Base-by-base conservation (phyloP, 2,888 invertebrate species). In the Dynastes hyllus region DNA sequence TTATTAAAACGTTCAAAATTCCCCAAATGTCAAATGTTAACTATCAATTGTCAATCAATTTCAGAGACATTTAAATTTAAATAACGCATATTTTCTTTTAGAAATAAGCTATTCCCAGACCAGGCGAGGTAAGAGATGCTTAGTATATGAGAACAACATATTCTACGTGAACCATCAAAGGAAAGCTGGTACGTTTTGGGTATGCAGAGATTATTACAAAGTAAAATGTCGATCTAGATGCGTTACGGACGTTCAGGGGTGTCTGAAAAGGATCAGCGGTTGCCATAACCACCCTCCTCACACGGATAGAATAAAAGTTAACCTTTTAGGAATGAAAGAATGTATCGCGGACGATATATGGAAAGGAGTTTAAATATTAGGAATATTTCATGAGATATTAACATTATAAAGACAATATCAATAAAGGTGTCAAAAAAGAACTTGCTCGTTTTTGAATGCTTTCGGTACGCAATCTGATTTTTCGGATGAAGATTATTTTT, bases 221-320 rank as follows among this genome's bases (percentile, higher is more conserved):
- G 84, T 84, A 22, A 86, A 85, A 79, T 87, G 87, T 71, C 84
- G 85, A 80, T 83, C 83, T 16, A 81, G 85, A 13, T 84, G 85
- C 77, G 84, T 84, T 9, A 83, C 86, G 0, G 81, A 80, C 9
- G 45, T 58, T n/a, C 82, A 83, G 32, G 86, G 85, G 5, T 79
- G 70, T 16, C 66, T 85, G 22, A 77, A 81, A 27, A 81, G 78
- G 70, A 71, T 71, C 11, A 79, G 81, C n/a, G 70, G 76, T 40
- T 50, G 55, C 5, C 86, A 86, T 66, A 86, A 85, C 81, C 85
- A 86, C 80, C 85, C 85, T 2, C 85, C 84, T 9, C 83, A 84
- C 65, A 80, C 61, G 1, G 82, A 82, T 77, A 63, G 80, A 75
- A 76, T 82, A 45, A 79, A n/a, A 53, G 70, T 29, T 4, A 37